A percentile compares a stretch with the other conserved stretches of the same genome.
phyloP scores from a whole-genome alignment of 2,113 vertebrate species.

The Chlamydotis undulata region DNA sequence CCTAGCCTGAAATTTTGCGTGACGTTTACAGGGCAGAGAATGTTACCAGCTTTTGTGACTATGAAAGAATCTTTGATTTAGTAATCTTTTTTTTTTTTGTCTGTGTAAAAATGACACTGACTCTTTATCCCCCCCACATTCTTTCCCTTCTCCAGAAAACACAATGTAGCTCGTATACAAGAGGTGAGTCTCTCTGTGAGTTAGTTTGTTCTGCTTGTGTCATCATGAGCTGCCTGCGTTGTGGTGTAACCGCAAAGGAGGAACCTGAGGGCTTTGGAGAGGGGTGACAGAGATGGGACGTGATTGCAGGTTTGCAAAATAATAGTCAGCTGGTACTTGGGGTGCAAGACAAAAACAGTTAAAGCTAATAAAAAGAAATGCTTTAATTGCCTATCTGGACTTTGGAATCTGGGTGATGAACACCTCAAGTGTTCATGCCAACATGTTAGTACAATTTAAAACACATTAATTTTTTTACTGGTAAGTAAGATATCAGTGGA shows the following conservation, averaged over 20 bases:
- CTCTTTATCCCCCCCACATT: not conserved
- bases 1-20: not conserved
- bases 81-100: rapidly evolving
- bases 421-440: not conserved
- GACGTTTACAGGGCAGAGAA: not conserved
- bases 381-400: not conserved
- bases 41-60: rapidly evolving
- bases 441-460: not conserved
- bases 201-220: not conserved
- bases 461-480: not conserved
- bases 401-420: not conserved
- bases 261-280: not conserved
- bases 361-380: not conserved
- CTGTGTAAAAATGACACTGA: not conserved
- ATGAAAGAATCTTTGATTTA: not conserved
- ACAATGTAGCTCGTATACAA: no score
- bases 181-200: not conserved
- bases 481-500: not conserved
- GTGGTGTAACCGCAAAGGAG: not conserved
- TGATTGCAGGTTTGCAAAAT: not conserved
- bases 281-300: not conserved
- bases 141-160: not conserved
- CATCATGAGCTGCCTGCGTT: not conserved
- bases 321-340: not conserved
- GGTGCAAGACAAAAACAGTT: not conserved